Percentiles rank a stretch among this genome's conserved stretches.
These are phyloP conservation scores for Macrostomum cliftonense DNA, from an alignment of 2,888 invertebrate species.

Conservation along the genomic window DNA sequence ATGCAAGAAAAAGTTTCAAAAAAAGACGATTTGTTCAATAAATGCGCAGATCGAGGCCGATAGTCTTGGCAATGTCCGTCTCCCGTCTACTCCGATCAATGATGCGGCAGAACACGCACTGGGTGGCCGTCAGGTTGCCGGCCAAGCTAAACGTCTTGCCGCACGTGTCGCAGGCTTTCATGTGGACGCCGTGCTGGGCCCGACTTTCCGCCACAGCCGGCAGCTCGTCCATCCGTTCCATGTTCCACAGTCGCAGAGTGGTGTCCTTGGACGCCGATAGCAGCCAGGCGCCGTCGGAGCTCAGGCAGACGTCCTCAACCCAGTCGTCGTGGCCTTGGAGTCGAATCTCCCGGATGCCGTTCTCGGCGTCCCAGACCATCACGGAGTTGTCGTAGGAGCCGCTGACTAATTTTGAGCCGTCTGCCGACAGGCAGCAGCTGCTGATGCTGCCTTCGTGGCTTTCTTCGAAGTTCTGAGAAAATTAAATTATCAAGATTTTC, in stretches of 20 bases:
- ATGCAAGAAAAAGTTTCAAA: no score
- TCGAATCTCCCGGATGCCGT: conserved; percentile 27
- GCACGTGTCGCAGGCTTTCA: conserved; percentile 14
- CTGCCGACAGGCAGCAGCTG: conserved; percentile 25
- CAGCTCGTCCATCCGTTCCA: conserved; percentile 28
- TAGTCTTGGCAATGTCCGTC: background rate
- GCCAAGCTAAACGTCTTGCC: conserved; percentile 31
- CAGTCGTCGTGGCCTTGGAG: conserved; percentile 35
- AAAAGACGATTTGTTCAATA: no score
- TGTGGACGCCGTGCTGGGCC: background rate
- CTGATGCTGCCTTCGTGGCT: conserved; percentile 35
- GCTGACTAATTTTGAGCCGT: conserved; percentile 20
- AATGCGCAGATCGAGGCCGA: no score
- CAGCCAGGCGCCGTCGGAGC: conserved; percentile 26
- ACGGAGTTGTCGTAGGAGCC: conserved; percentile 32
- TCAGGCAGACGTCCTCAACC: conserved; percentile 32
- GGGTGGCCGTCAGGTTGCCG: conserved; percentile 20
- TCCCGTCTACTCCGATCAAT: background rate
- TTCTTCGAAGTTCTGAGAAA: conserved; percentile 13
- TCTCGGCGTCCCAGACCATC: conserved; percentile 33
- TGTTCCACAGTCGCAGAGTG: conserved; percentile 32
- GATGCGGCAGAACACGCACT: conserved; percentile 34
- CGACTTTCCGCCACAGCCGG: conserved; percentile 24
- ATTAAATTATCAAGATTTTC: no score
- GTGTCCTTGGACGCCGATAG: conserved; percentile 30